A percentile compares a stretch with the other conserved stretches of the same genome.
Evolutionary conservation across 2,797 vertebrate species (phyloP).

Genomic region (Loriculus beryllinus): DNA sequence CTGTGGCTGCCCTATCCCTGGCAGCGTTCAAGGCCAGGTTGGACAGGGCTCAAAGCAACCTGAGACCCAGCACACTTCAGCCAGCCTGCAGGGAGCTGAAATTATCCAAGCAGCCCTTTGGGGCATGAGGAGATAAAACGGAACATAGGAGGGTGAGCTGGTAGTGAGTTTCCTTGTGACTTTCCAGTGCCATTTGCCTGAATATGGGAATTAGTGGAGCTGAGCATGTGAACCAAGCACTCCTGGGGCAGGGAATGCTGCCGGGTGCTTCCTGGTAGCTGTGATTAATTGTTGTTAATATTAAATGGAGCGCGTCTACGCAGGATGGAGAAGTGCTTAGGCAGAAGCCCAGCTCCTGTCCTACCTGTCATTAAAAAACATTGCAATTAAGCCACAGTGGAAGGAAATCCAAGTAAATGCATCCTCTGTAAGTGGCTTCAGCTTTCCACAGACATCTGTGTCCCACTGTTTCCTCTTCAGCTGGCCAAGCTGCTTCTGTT

Average conservation of each 20-base stretch:
- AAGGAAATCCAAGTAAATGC: conserved; percentile 21
- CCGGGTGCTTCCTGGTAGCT: neutral
- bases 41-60: neutral
- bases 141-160: neutral
- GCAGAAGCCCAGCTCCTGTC: conserved; percentile 1
- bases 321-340: neutral
- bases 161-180: neutral
- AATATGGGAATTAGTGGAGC: neutral
- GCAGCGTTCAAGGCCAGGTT: neutral
- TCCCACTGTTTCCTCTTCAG: neutral
- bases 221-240: fast-evolving
- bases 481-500: neutral
- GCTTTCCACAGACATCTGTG: conserved; percentile 3
- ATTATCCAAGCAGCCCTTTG: neutral
- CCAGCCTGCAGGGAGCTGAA: neutral
- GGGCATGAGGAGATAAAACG: neutral
- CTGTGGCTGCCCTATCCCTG: neutral
- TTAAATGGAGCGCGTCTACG: neutral
- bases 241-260: neutral
- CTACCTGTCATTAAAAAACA: neutral
- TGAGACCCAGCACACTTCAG: neutral
- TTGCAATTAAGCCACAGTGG: neutral
- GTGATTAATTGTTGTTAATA: conserved; percentile 20
- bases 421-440: conserved; percentile 24
- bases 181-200: neutral